phyloP scores from a whole-genome alignment of 2,888 invertebrate species.

The Pharmacophagus antenor region DNA sequence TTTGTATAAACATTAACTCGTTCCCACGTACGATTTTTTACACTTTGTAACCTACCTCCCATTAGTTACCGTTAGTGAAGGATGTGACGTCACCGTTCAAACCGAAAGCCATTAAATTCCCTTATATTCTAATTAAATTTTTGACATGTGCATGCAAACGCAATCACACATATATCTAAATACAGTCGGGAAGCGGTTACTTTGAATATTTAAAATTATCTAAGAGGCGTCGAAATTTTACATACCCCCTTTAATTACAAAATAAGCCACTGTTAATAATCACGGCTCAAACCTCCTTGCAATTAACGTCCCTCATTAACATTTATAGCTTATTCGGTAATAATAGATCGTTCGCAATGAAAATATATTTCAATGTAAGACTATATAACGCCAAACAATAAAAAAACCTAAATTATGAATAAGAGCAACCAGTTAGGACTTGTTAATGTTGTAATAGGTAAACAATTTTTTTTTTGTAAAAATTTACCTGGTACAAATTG shows the following conservation, averaged over 20 bases:
- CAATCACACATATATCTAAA: background rate
- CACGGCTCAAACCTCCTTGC: background rate
- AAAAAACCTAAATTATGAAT: background rate
- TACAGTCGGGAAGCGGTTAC: background rate
- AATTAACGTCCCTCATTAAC: constrained; percentile 2
- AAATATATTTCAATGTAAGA: background rate
- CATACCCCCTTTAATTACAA: background rate
- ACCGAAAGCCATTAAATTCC: too few species aligned
- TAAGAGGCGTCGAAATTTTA: background rate
- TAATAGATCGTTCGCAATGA: constrained; percentile 11
- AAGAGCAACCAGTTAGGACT: too few species aligned
- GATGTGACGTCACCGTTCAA: too few species aligned
- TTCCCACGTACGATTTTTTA: too few species aligned
- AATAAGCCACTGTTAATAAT: background rate
- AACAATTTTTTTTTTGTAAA: too few species aligned
- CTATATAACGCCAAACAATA: background rate
- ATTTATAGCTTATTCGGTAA: constrained; percentile 12
- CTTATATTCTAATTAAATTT: too few species aligned
- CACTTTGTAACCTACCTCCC: too few species aligned
- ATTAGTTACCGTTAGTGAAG: too few species aligned
- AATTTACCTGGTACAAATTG: too few species aligned
- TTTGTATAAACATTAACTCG: too few species aligned
- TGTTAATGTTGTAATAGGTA: too few species aligned
- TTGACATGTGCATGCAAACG: background rate
- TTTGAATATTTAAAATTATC: background rate